Evolutionary conservation across 2,888 invertebrate species (phyloP).

Genomic region (Polyploca ridens): DNA sequence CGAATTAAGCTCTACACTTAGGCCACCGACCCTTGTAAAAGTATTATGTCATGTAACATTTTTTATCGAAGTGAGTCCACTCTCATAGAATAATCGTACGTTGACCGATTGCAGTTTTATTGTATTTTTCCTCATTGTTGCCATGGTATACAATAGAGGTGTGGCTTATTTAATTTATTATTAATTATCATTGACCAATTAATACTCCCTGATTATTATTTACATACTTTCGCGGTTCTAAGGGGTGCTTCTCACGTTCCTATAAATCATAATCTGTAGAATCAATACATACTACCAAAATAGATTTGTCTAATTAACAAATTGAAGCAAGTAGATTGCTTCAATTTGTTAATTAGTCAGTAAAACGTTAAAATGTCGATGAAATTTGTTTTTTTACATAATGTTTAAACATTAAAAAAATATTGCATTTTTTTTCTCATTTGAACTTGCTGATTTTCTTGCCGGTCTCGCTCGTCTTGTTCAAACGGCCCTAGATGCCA

Average conservation of each 20-base stretch:
- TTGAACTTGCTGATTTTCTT: too few species aligned
- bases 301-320: too few species aligned
- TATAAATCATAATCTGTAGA: neutral
- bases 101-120: constrained; percentile 58
- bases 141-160: constrained; percentile 6
- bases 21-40: constrained; percentile 20
- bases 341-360: too few species aligned
- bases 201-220: neutral
- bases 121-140: constrained; percentile 49
- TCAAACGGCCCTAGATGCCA: too few species aligned
- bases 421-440: too few species aligned
- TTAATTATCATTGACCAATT: too few species aligned
- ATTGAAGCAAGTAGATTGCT: too few species aligned
- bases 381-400: too few species aligned
- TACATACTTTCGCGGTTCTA: neutral
- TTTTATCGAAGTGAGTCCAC: constrained; percentile 45
- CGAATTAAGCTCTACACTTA: constrained; percentile 22
- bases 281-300: neutral
- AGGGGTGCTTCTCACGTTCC: neutral
- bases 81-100: constrained; percentile 56
- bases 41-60: constrained; percentile 37
- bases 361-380: too few species aligned
- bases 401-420: too few species aligned
- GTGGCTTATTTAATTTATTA: neutral
- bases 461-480: too few species aligned